Percentiles rank a stretch among this genome's conserved stretches.
Evolutionary conservation across 64 coral and sea anemone species (phyloP).

Genomic region (Montipora capricornis): DNA sequence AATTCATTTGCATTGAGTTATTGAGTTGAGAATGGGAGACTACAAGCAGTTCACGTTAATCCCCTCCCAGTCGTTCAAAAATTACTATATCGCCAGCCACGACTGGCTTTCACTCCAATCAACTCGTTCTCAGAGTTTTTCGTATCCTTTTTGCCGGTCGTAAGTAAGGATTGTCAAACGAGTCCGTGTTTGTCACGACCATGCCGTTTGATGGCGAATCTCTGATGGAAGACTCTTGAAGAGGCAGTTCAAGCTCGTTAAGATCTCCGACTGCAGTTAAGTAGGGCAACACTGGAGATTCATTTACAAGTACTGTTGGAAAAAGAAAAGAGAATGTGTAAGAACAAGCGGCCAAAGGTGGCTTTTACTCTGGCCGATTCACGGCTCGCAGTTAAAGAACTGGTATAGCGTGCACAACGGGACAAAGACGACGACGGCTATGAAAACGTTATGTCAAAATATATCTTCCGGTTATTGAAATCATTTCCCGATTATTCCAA

Average conservation of each 20-base stretch:
- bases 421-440: no score
- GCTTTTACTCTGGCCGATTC: no score
- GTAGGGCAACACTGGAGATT: neutral
- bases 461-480: no score
- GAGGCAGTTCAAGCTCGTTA: neutral
- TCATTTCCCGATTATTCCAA: no score
- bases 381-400: no score
- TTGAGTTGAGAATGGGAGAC: no score
- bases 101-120: neutral
- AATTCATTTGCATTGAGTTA: no score
- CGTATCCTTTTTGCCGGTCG: slow-evolving; percentile 34
- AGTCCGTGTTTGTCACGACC: neutral
- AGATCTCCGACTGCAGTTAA: slow-evolving; percentile 42
- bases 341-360: neutral
- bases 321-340: neutral
- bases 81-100: neutral
- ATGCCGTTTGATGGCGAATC: neutral
- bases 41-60: no score
- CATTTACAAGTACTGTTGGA: slow-evolving; percentile 38
- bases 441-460: no score
- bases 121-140: slow-evolving; percentile 21
- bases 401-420: no score
- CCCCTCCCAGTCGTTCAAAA: no score
- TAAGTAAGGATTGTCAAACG: slow-evolving; percentile 41
- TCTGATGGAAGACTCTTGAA: neutral